Evolutionary conservation across 1,140 invertebrate genomes (phyloP).

Genomic region (Pseudoatta argentina): DNA sequence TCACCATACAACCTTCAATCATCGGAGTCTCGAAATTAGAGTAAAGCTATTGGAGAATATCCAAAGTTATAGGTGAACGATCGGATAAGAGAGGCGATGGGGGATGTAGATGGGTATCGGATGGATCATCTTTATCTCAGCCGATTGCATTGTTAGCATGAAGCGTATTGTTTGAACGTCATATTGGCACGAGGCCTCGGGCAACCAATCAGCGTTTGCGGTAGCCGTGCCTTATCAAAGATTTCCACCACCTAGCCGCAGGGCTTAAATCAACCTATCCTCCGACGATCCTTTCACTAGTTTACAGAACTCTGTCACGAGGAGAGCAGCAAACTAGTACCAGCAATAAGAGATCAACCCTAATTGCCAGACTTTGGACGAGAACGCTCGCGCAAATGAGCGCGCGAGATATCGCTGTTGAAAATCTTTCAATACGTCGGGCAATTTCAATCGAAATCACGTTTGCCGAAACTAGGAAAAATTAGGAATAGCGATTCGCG

Average conservation of each 20-base stretch:
- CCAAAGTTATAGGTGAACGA: neutral
- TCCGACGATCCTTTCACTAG: constrained; percentile 49
- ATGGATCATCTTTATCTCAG: constrained; percentile 78
- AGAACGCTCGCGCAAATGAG: constrained; percentile 33
- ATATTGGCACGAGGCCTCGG: constrained; percentile 76
- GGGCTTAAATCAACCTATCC: constrained; percentile 73
- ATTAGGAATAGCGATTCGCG: neutral
- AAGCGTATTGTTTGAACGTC: constrained; percentile 81
- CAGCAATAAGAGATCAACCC: constrained; percentile 52
- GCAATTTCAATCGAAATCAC: neutral
- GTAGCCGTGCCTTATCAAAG: constrained; percentile 80
- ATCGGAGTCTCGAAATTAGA: neutral
- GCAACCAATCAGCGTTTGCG: constrained; percentile 78
- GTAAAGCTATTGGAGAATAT: neutral
- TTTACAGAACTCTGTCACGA: constrained; percentile 37
- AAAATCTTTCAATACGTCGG: neutral
- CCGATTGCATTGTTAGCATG: constrained; percentile 81
- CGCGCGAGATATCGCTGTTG: constrained; percentile 15
- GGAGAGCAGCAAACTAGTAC: neutral
- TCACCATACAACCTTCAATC: neutral
- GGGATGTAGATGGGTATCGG: constrained; percentile 11
- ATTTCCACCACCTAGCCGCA: constrained; percentile 72
- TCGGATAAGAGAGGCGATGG: neutral
- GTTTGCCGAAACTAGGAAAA: neutral
- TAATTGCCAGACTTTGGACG: constrained; percentile 34